These are phyloP conservation scores for Balaeniceps rex DNA, from an alignment of 2,113 vertebrate genomes.

Conservation along the genomic window DNA sequence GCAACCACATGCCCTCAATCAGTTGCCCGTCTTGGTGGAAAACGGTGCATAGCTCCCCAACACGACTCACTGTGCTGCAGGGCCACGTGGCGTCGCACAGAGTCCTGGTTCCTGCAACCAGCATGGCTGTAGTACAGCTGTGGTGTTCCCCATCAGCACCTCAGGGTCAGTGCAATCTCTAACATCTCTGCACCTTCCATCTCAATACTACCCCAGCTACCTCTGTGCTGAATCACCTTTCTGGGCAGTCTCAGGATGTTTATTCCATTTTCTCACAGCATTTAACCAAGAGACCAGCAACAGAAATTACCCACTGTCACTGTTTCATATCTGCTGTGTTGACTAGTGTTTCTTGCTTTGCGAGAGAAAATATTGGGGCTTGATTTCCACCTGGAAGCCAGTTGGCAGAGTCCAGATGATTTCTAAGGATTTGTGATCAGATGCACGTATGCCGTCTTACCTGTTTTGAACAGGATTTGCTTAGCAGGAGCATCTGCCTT, in stretches of 20 bases:
- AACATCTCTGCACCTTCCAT: neutral
- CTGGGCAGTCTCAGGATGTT: neutral
- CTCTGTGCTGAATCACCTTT: neutral
- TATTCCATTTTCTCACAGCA: neutral
- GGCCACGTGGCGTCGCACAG: fast-evolving
- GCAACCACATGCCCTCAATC: neutral
- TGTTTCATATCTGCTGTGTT: neutral
- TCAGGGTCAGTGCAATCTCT: neutral
- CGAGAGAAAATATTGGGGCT: neutral
- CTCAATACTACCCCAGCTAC: neutral
- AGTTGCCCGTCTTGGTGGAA: fast-evolving
- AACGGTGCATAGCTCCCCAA: no score
- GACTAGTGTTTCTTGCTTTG: neutral
- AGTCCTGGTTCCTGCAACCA: neutral
- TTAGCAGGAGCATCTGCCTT: neutral
- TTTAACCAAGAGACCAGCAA: neutral
- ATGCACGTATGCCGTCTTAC: neutral
- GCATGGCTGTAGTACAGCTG: fast-evolving
- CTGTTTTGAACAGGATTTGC: neutral
- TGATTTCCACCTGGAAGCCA: neutral
- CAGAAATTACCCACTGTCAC: neutral
- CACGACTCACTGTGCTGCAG: fast-evolving
- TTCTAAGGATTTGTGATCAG: neutral
- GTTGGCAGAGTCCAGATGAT: neutral
- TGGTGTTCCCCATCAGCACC: neutral